phyloP scores from a whole-genome alignment of 2,888 invertebrate genomes.

The Plagiodera versicolora region DNA sequence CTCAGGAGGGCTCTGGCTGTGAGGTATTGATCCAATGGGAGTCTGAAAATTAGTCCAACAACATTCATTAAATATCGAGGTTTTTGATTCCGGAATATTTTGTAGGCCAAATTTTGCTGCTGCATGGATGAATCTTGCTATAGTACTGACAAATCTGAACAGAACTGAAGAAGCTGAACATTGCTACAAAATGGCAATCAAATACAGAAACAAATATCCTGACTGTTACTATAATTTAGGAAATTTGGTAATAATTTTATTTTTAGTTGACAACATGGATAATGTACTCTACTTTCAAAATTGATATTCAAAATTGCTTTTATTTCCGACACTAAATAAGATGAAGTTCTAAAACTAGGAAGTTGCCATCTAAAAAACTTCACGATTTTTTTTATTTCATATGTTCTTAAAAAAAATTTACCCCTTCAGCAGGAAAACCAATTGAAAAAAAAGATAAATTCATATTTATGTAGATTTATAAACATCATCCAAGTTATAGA shows the following conservation, averaged over 20 bases:
- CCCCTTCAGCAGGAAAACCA: too few relatives aligned
- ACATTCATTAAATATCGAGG: too few relatives aligned
- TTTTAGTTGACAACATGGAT: too few relatives aligned
- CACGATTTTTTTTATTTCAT: too few relatives aligned
- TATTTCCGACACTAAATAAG: too few relatives aligned
- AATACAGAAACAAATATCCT: constrained; percentile 77
- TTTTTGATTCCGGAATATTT: constrained; percentile 23
- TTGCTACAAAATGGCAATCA: constrained; percentile 80
- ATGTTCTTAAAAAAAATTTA: too few relatives aligned
- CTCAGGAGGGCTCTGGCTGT: constrained; percentile 72
- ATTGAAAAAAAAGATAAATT: too few relatives aligned
- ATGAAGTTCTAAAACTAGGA: too few relatives aligned
- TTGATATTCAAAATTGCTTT: background rate
- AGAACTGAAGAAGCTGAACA: constrained; percentile 71
- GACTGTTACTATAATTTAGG: constrained; percentile 95
- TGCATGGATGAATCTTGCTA: constrained; percentile 98
- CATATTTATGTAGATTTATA: too few relatives aligned
- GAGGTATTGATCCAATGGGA: constrained; percentile 63
- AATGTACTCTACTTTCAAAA: too few relatives aligned
- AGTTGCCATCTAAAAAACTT: too few relatives aligned
- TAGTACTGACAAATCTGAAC: constrained; percentile 77
- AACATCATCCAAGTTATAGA: too few relatives aligned
- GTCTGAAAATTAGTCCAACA: background rate
- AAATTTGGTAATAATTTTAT: constrained; percentile 76
- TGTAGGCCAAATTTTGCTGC: constrained; percentile 87